phyloP scores from a whole-genome alignment of 2,113 vertebrate genomes.

The Narcine bancroftii region DNA sequence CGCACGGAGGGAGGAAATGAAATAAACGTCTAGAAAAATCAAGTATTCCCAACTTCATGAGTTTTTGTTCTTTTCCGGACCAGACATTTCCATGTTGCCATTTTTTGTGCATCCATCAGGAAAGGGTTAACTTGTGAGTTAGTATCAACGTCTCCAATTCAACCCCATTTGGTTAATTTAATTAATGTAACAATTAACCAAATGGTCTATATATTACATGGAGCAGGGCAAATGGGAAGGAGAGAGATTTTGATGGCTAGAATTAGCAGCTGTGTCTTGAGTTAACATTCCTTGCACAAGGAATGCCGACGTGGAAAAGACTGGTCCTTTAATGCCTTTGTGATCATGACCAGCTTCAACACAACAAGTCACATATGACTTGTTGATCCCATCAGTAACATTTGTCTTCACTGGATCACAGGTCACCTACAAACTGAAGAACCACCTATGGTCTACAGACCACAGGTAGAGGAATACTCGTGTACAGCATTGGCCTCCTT shows the following conservation, averaged over 20 bases:
- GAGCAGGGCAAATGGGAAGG: not conserved
- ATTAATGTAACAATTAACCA: slow-evolving; percentile 35
- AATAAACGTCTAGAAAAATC: slow-evolving; percentile 42
- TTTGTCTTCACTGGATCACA: no score
- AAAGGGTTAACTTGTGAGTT: not conserved
- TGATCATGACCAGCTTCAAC: slow-evolving; percentile 50
- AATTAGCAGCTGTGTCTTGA: slow-evolving; percentile 39
- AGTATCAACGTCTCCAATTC: slow-evolving; percentile 26
- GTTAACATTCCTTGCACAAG: slow-evolving; percentile 42
- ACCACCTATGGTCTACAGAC: no score
- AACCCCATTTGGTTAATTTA: slow-evolving; percentile 31
- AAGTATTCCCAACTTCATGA: slow-evolving; percentile 47
- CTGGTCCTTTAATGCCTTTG: slow-evolving; percentile 54
- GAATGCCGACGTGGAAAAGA: slow-evolving; percentile 55
- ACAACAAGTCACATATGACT: slow-evolving; percentile 48
- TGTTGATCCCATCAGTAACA: no score
- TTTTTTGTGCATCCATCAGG: not conserved
- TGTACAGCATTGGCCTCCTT: no score
- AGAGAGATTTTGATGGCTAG: not conserved
- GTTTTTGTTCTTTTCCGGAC: slow-evolving; percentile 44
- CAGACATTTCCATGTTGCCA: slow-evolving; percentile 10
- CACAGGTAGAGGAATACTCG: no score
- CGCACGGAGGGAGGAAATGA: slow-evolving; percentile 48
- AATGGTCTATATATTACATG: slow-evolving; percentile 24
- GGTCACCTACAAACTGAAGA: no score